A percentile compares a stretch with the other conserved stretches of the same genome.
Conservation (phyloP, 1,140 invertebrate genomes). For the Eumaeus atala region DNA sequence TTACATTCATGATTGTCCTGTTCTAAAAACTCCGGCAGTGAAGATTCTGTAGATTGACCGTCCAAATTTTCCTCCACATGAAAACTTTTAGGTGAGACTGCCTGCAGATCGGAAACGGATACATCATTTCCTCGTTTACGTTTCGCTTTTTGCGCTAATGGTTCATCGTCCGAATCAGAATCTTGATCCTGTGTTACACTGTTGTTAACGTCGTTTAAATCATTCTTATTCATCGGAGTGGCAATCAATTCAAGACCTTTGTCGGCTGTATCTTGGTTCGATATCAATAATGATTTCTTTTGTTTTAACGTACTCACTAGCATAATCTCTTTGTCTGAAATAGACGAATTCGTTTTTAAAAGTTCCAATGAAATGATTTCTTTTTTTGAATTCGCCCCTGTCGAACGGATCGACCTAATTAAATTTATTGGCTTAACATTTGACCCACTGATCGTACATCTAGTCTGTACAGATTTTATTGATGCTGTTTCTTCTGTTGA, state of each 20-base stretch:
- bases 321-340: background rate
- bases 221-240: no score
- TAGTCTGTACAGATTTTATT: background rate
- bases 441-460: background rate
- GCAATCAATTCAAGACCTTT: background rate
- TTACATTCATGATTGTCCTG: constrained; percentile 1
- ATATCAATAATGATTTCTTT: background rate
- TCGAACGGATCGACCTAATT: constrained; percentile 20
- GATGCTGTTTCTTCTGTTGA: constrained; percentile 9
- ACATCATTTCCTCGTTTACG: constrained; percentile 18
- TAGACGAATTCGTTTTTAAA: background rate
- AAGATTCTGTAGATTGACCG: background rate
- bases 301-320: background rate
- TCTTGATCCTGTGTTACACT: background rate
- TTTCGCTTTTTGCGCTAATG: constrained; percentile 42
- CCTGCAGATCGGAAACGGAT: background rate
- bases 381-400: background rate
- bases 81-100: background rate
- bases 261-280: background rate
- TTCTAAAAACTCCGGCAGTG: constrained; percentile 2
- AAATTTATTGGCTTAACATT: constrained; percentile 22
- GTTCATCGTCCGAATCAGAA: constrained; percentile 52
- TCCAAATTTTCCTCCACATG: background rate
- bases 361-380: background rate
- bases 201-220: no score